These are phyloP conservation scores for Eristalinus sepulchralis DNA, from an alignment of 2,888 invertebrate species.

Conservation along the genomic window DNA sequence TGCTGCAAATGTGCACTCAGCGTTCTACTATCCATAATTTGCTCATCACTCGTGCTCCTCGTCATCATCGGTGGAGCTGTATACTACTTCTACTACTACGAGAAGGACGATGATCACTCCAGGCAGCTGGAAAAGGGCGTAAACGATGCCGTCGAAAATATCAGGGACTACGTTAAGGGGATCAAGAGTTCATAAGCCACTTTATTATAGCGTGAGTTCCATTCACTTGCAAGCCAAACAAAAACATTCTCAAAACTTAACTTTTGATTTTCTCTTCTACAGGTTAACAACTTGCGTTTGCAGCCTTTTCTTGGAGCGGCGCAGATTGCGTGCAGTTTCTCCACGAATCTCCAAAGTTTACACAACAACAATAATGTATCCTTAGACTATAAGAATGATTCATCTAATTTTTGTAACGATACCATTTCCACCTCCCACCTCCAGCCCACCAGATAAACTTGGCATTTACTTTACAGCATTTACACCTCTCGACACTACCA, in stretches of 20 bases:
- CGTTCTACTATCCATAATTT: constrained; percentile 53
- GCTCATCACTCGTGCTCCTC: constrained; percentile 49
- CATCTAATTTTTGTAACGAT: constrained; percentile 13
- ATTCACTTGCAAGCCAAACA: background rate
- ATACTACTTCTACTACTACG: constrained; percentile 62
- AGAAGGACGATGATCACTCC: constrained; percentile 26
- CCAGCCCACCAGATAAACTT: background rate
- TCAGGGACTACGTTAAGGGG: constrained; percentile 37
- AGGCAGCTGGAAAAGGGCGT: constrained; percentile 17
- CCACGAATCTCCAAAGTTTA: constrained; percentile 41
- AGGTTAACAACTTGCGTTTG: background rate
- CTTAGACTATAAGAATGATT: constrained; percentile 23
- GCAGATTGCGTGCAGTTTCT: constrained; percentile 26
- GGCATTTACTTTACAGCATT: background rate
- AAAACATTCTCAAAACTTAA: background rate
- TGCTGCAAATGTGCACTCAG: constrained; percentile 65
- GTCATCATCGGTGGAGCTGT: constrained; percentile 33
- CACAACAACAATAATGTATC: constrained; percentile 15
- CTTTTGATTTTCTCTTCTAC: background rate
- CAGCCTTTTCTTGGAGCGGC: constrained; percentile 9
- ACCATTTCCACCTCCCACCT: constrained; percentile 29
- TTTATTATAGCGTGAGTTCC: constrained; percentile 15
- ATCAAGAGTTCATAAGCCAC: constrained; percentile 27
- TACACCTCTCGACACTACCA: constrained; percentile 7
- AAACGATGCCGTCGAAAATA: constrained; percentile 31